Conservation (phyloP, 2,113 vertebrate species). For the Cettia cetti region DNA sequence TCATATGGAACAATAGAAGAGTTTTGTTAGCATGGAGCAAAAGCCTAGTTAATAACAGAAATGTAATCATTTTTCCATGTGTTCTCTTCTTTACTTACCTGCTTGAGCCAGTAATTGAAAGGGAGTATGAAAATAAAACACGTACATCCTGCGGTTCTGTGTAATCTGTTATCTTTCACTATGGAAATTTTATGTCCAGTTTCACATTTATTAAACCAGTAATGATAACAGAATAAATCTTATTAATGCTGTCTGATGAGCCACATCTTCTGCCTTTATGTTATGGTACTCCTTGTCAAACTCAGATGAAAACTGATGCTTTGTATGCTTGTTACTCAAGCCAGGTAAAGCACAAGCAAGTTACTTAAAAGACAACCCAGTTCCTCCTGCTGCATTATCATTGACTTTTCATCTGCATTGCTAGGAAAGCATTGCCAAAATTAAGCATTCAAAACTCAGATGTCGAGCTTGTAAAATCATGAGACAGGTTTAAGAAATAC, state of each 20-base stretch:
- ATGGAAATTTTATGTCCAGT: neutral
- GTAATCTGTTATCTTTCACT: neutral
- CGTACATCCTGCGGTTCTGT: neutral
- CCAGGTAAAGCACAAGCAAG: neutral
- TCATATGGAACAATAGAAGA: neutral
- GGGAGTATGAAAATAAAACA: neutral
- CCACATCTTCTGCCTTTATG: neutral
- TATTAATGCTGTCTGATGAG: neutral
- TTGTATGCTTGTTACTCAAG: neutral
- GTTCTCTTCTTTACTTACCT: constrained; percentile 4
- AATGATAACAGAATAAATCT: neutral
- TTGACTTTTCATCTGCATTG: neutral
- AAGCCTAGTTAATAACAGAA: neutral
- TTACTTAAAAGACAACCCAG: neutral
- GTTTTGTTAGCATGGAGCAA: neutral
- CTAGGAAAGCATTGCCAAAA: neutral
- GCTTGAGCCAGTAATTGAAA: neutral
- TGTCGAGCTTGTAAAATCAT: neutral
- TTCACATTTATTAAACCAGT: neutral
- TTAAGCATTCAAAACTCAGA: neutral
- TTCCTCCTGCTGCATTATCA: neutral
- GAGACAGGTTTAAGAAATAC: neutral
- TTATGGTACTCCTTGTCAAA: neutral
- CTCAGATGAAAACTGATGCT: neutral
- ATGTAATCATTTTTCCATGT: neutral